Evolutionary conservation across 92 coral and sea anemone species (phyloP).

Genomic region (Zoanthus gigantus): DNA sequence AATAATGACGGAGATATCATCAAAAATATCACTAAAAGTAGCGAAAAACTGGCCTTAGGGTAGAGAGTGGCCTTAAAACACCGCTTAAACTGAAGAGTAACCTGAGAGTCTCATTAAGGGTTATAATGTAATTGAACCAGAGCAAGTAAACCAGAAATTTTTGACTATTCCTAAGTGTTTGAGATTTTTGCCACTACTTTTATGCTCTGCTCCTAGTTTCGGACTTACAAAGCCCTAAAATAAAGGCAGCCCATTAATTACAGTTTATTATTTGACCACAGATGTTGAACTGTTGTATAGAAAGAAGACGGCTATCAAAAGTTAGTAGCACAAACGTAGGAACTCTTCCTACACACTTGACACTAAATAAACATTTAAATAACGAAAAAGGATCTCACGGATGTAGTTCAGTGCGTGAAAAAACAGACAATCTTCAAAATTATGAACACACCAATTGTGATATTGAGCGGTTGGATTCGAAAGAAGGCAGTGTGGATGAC

Average conservation of each 20-base stretch:
- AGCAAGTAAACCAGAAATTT: background rate
- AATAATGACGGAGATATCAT: no score
- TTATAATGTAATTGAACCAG: background rate
- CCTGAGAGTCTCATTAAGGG: no score
- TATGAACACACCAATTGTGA: constrained; percentile 1
- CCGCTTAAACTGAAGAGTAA: no score
- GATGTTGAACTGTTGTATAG: constrained; percentile 99
- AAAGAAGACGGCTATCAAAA: constrained; percentile 82
- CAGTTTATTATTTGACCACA: constrained; percentile 28
- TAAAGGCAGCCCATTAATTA: background rate
- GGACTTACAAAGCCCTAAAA: background rate
- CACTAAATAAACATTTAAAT: background rate
- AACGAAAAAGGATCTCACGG: constrained; percentile 30
- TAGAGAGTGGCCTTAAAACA: no score
- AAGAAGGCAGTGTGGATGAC: constrained; percentile 70
- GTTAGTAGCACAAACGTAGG: constrained; percentile 27
- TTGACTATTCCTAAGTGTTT: background rate
- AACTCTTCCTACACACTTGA: background rate
- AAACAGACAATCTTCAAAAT: background rate
- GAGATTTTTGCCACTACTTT: background rate
- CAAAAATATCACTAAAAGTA: no score
- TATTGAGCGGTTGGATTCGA: constrained; percentile 41
- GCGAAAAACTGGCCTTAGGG: no score
- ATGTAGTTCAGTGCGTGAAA: background rate
- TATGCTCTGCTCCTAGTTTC: no score